These are phyloP conservation scores for Macroramphosus scolopax DNA, from an alignment of 2,797 vertebrate species.

Conservation along the genomic window DNA sequence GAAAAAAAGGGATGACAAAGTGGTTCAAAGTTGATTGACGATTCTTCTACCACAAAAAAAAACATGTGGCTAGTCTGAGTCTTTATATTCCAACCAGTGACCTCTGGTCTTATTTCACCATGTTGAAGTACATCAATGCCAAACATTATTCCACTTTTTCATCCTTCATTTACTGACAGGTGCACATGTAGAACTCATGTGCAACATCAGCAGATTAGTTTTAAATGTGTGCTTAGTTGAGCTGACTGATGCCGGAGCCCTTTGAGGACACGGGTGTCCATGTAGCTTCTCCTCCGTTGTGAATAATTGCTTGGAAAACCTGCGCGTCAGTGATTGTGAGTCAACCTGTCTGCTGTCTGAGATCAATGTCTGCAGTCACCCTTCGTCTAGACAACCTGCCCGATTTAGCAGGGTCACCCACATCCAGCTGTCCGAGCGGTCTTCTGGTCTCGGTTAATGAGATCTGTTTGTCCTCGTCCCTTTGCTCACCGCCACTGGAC, in stretches of 20 bases:
- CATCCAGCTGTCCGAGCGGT: slow-evolving; percentile 37
- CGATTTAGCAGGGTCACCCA: slow-evolving; percentile 52
- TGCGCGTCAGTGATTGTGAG: slow-evolving; percentile 39
- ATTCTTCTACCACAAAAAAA: not conserved
- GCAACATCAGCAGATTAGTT: slow-evolving; percentile 1
- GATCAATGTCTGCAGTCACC: slow-evolving; percentile 57
- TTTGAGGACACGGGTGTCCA: too few species aligned
- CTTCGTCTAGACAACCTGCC: slow-evolving; percentile 51
- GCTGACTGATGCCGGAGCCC: too few species aligned
- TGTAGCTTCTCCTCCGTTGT: too few species aligned
- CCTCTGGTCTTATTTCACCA: too few species aligned
- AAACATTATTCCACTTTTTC: slow-evolving; percentile 25
- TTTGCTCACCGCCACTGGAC: slow-evolving; percentile 26
- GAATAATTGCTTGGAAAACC: slow-evolving; percentile 25
- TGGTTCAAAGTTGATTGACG: too few species aligned
- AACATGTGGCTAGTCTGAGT: too few species aligned
- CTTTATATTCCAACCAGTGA: too few species aligned
- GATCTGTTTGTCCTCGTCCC: slow-evolving; percentile 46
- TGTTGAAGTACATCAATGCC: not conserved
- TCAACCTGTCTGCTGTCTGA: slow-evolving; percentile 39
- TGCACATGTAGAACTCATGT: not conserved
- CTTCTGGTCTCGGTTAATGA: slow-evolving; percentile 53
- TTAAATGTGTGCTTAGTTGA: slow-evolving; percentile 10
- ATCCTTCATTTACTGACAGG: slow-evolving; percentile 29
- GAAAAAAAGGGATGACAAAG: slow-evolving; percentile 36